Percentiles rank a stretch among this genome's conserved stretches.
Conservation (phyloP, 1,140 invertebrate species). For the Archivesica marissinica region DNA sequence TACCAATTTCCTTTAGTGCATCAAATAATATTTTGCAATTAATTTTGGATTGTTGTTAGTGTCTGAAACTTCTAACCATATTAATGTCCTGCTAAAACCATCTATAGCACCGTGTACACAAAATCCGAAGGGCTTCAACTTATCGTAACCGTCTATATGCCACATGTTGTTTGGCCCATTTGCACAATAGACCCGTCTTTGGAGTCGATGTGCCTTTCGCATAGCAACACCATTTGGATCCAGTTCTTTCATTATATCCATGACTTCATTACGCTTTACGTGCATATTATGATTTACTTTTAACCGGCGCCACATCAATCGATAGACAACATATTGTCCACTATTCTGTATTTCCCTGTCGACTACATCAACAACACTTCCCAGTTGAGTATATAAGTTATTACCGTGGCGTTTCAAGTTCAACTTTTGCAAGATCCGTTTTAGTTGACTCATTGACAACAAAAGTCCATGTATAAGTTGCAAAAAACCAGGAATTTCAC, state of each 20-base stretch:
- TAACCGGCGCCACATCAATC: slow-evolving; percentile 18
- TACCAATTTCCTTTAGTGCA: slow-evolving; percentile 10
- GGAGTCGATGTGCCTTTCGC: no score
- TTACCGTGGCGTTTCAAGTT: slow-evolving; percentile 39
- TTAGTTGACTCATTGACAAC: slow-evolving; percentile 26
- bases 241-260: slow-evolving; percentile 30
- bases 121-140: slow-evolving; percentile 32
- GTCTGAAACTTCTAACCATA: slow-evolving; percentile 41
- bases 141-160: slow-evolving; percentile 39
- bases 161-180: slow-evolving; percentile 23
- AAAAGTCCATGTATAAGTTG: neutral
- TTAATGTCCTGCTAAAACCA: slow-evolving; percentile 32
- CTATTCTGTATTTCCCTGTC: slow-evolving; percentile 23
- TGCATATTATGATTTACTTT: slow-evolving; percentile 8
- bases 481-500: slow-evolving; percentile 19
- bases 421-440: slow-evolving; percentile 18
- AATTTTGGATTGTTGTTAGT: slow-evolving; percentile 32
- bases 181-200: slow-evolving; percentile 24
- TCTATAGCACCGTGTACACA: slow-evolving; percentile 41
- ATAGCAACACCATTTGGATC: slow-evolving; percentile 3
- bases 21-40: slow-evolving; percentile 39
- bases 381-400: slow-evolving; percentile 9
- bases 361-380: neutral
- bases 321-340: neutral
- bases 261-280: slow-evolving; percentile 5